A percentile compares a stretch with the other conserved stretches of the same genome.
Conservation (phyloP, 2,888 invertebrate genomes). For the Pammene fasciana region DNA sequence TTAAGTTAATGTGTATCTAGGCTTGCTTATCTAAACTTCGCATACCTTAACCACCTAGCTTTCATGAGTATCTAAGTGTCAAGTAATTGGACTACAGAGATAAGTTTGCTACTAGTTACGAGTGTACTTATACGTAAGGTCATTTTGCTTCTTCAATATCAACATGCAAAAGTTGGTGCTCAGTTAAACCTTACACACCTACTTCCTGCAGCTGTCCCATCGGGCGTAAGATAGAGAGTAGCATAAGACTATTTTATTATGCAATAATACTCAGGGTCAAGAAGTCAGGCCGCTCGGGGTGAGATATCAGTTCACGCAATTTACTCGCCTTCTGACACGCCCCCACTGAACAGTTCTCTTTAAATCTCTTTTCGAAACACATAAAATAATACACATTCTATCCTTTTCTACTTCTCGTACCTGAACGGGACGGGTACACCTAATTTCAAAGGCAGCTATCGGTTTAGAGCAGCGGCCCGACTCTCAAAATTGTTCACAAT, state of each 20-base stretch:
- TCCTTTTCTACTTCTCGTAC: not conserved
- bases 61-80: no score
- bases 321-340: not conserved
- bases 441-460: conserved; percentile 15
- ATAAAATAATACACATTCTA: not conserved
- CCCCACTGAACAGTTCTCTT: not conserved
- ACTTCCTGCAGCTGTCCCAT: no score
- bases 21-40: no score
- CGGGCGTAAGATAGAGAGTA: no score
- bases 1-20: no score
- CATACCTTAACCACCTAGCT: no score
- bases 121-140: no score
- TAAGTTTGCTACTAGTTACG: no score
- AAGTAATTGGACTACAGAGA: no score
- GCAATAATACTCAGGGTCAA: not conserved
- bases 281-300: not conserved
- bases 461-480: conserved; percentile 2
- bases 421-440: conserved; percentile 1
- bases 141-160: no score
- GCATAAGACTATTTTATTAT: not conserved
- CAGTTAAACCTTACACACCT: no score
- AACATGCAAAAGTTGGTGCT: no score
- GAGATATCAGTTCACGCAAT: not conserved
- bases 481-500: conserved; percentile 44
- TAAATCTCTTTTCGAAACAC: not conserved